Percentiles rank a stretch among this genome's conserved stretches.
These are phyloP conservation scores for Ptilodon capucinus DNA, from an alignment of 2,888 invertebrate genomes.

Conservation along the genomic window DNA sequence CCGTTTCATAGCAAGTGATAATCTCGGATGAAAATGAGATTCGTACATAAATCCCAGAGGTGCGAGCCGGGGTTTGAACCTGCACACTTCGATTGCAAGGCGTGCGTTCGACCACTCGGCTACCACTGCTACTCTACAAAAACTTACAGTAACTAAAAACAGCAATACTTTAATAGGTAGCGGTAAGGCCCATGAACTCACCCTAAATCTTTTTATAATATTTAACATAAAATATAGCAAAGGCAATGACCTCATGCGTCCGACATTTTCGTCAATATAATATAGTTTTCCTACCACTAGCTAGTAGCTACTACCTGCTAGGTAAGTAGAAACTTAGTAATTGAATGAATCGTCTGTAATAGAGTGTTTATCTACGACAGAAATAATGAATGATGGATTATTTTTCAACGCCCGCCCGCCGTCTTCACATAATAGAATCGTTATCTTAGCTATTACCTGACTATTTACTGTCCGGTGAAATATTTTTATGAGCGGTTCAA, in stretches of 20 bases:
- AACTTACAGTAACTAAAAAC: too few species aligned
- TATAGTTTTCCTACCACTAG: slow-evolving; percentile 11
- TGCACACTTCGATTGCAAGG: too few species aligned
- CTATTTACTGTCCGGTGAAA: neutral
- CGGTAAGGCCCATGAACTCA: too few species aligned
- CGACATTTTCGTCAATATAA: slow-evolving; percentile 13
- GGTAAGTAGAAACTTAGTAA: too few species aligned
- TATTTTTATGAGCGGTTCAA: slow-evolving; percentile 1
- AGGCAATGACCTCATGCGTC: slow-evolving; percentile 5
- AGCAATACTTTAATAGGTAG: too few species aligned
- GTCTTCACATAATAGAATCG: slow-evolving; percentile 10
- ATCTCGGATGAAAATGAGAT: too few species aligned
- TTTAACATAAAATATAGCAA: neutral
- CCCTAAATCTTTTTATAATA: neutral
- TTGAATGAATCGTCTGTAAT: slow-evolving; percentile 19
- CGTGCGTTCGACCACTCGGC: too few species aligned
- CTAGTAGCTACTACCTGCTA: too few species aligned
- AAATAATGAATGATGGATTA: slow-evolving; percentile 26
- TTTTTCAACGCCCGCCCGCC: slow-evolving; percentile 1
- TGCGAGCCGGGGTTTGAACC: too few species aligned
- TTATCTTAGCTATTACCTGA: slow-evolving; percentile 13
- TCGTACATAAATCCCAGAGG: too few species aligned
- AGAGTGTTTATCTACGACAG: slow-evolving; percentile 24
- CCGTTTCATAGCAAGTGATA: too few species aligned
- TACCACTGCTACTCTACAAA: too few species aligned